Evolutionary conservation across 2,113 vertebrate genomes (phyloP), one percentile per base, ranked within the genome.

Genomic region (Polypterus bichir): DNA sequence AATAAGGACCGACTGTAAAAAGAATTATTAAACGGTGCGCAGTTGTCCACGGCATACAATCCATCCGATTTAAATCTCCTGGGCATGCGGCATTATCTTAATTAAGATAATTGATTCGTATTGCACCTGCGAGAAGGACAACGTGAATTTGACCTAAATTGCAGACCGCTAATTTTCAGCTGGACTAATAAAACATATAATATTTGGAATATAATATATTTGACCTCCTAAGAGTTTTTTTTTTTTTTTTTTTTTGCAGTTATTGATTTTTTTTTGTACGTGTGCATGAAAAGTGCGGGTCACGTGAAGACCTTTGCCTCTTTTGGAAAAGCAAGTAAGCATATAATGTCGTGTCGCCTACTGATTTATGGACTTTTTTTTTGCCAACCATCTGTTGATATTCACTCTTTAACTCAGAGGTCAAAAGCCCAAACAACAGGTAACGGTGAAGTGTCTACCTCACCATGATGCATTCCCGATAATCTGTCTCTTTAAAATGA

Each of bases 91-190:
- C 79, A 83, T 83, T 82, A 82, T 84, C 83, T 86, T 89, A 88
- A 89, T 90, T 88, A 86, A 85, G 80, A 79, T 88, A 90, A 89
- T 86, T 88, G 87, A 90, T 88, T 89, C 84, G 82, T 82, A 89
- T 86, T 84, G 83, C 85, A 88, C 88, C 87, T 86, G 85, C 83
- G 84, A 88, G 84, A 84, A 71, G 59, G 62, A 71, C 55, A 63
- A 11, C 57, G 66, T 73, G 74, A 75, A 77, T 78, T 76, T 77
- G 73, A 70, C 78, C 59, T 74, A 75, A 76, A 84, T 77, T 69
- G 83, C 84, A 81, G 69, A 62, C 64, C 83, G 85, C 85, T 79
- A 82, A 27, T 27, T 27, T 27, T 27, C 27, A 27, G 27, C 27
- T 27, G 27, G 27, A 27, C 27, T 27, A 27, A 27, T 27, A 27